Conservation (phyloP, 2,888 invertebrate species). For the Callimorpha dominula region DNA sequence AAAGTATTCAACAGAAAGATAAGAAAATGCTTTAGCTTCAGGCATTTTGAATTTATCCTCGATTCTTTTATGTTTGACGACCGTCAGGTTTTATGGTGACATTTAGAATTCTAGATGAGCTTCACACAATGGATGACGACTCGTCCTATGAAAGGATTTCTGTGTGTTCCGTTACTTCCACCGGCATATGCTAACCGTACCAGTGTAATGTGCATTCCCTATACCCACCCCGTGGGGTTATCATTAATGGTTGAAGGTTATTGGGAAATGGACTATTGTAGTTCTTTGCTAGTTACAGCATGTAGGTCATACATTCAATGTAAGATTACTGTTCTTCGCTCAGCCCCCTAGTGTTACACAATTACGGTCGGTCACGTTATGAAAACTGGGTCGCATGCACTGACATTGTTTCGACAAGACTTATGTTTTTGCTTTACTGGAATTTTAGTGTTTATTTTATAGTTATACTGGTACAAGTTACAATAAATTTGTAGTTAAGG, state of each 20-base stretch:
- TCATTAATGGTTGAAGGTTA: conserved; percentile 63
- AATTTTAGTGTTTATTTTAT: conserved; percentile 16
- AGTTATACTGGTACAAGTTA: not conserved
- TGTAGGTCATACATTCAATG: conserved; percentile 63
- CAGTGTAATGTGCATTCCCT: conserved; percentile 37
- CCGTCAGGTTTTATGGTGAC: conserved; percentile 15
- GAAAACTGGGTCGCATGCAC: conserved; percentile 57
- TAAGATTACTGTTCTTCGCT: conserved; percentile 54
- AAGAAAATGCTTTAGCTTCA: conserved; percentile 5
- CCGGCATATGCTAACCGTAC: conserved; percentile 15
- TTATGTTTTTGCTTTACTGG: conserved; percentile 31
- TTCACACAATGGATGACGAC: conserved; percentile 7
- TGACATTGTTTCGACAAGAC: conserved; percentile 48
- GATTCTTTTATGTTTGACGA: conserved; percentile 6
- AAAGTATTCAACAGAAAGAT: not conserved
- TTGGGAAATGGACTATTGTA: conserved; percentile 70
- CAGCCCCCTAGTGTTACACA: conserved; percentile 65
- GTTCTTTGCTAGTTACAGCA: conserved; percentile 62
- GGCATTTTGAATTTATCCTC: not conserved
- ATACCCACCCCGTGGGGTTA: conserved; percentile 38
- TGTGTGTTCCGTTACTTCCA: conserved; percentile 20
- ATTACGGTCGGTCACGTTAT: conserved; percentile 60
- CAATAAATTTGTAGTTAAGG: conserved; percentile 3
- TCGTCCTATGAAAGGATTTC: conserved; percentile 10
- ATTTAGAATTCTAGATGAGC: conserved; percentile 5